Conservation (phyloP, 2,888 invertebrate genomes). For the Tenthredo scrophulariae region DNA sequence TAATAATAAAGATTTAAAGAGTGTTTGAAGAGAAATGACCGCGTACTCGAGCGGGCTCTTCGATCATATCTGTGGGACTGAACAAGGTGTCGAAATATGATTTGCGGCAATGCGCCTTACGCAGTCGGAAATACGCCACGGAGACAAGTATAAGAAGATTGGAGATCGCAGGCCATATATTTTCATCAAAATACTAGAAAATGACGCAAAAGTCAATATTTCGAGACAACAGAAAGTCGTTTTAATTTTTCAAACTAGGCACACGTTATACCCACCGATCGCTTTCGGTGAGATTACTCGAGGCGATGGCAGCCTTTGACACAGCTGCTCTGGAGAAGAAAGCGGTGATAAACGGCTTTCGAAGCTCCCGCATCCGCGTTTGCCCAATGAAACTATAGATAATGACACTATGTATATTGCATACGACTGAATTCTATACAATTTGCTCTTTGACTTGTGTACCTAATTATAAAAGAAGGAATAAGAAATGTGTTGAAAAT, state of each 20-base stretch:
- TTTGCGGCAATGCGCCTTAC: not conserved
- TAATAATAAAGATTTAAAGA: constrained; percentile 31
- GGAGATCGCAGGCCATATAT: not conserved
- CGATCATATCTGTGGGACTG: constrained; percentile 6
- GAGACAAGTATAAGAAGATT: not conserved
- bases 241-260: not conserved
- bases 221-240: not conserved
- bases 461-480: not conserved
- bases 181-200: not conserved
- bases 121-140: not conserved
- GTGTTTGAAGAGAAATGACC: not conserved
- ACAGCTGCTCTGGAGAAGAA: not conserved
- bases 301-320: not conserved
- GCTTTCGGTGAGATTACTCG: not conserved
- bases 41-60: not conserved
- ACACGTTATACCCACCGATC: not conserved
- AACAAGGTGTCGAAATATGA: constrained; percentile 15
- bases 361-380: constrained; percentile 3
- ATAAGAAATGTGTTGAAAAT: not conserved
- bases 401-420: not conserved
- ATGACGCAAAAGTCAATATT: not conserved
- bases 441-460: not conserved
- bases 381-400: not conserved
- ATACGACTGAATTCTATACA: not conserved
- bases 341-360: not conserved